Conservation (phyloP, 2,113 vertebrate species). For the Macaca nemestrina region DNA sequence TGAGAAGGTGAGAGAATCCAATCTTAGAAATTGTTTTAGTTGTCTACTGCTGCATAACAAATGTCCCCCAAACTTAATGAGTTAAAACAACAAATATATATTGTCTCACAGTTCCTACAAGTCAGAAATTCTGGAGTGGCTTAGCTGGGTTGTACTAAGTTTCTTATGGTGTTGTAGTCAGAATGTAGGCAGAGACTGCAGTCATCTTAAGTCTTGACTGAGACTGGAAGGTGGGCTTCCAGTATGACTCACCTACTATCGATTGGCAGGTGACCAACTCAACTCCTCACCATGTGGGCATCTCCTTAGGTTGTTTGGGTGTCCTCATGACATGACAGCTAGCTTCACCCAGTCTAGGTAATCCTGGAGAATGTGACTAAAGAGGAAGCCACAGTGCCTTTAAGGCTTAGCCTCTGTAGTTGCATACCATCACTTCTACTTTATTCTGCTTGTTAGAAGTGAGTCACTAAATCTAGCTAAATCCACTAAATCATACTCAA, state of each 20-base stretch:
- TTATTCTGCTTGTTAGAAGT: neutral
- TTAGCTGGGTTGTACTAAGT: neutral
- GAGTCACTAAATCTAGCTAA: neutral
- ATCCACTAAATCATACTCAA: neutral
- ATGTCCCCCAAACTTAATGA: neutral
- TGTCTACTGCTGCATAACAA: neutral
- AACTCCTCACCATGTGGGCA: neutral
- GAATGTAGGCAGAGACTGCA: neutral
- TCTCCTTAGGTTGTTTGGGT: neutral
- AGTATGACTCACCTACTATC: neutral
- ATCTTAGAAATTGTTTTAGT: neutral
- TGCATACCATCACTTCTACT: neutral
- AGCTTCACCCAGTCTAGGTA: neutral
- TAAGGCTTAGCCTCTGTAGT: neutral
- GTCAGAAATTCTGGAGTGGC: neutral
- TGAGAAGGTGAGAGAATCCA: slow-evolving; percentile 33
- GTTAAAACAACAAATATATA: neutral
- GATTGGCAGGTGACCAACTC: neutral
- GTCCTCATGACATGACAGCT: neutral
- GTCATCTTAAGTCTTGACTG: neutral
- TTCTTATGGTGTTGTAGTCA: neutral
- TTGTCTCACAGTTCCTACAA: neutral
- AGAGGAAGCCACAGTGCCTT: neutral
- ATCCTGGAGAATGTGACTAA: neutral
- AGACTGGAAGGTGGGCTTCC: neutral